phyloP scores from a whole-genome alignment of 2,888 invertebrate genomes.

The Dendrolimus houi region DNA sequence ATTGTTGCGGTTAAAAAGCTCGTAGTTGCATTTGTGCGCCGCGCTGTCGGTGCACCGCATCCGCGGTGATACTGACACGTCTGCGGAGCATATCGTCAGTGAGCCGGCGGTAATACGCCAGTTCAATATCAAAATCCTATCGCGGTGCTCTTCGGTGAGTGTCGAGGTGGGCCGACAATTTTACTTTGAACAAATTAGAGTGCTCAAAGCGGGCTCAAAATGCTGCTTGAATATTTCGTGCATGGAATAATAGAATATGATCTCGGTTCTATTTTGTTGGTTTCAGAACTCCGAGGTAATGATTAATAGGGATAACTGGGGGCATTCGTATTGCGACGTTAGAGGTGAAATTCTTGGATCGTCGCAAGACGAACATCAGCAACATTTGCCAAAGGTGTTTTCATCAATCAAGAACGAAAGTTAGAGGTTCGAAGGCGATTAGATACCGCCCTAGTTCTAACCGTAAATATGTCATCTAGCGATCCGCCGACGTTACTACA shows the following conservation, averaged over 20 bases:
- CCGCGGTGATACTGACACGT: conserved; percentile 42
- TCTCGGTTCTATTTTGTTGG: conserved; percentile 79
- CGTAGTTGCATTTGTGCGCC: conserved; percentile 72
- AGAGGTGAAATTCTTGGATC: conserved; percentile 82
- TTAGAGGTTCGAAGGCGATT: conserved; percentile 82
- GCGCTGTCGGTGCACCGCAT: conserved; percentile 61
- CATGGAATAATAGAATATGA: conserved; percentile 82
- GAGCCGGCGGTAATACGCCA: conserved; percentile 32
- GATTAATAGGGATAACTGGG: conserved; percentile 79
- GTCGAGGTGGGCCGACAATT: conserved; percentile 55
- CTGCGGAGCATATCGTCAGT: conserved; percentile 37
- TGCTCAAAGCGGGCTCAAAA: conserved; percentile 77
- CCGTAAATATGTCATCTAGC: conserved; percentile 81
- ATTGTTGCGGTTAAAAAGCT: conserved; percentile 82
- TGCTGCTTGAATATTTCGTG: conserved; percentile 64
- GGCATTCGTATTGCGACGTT: conserved; percentile 79
- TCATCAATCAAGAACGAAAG: conserved; percentile 82
- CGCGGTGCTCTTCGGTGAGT: conserved; percentile 32
- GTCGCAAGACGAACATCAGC: conserved; percentile 77
- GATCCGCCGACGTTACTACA: conserved; percentile 74
- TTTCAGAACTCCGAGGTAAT: conserved; percentile 75
- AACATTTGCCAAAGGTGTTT: conserved; percentile 82
- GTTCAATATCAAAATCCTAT: conserved; percentile 32
- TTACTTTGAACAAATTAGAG: conserved; percentile 82
- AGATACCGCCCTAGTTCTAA: conserved; percentile 80